Conservation (phyloP, 2,888 invertebrate genomes). For the Cephus pulcher region DNA sequence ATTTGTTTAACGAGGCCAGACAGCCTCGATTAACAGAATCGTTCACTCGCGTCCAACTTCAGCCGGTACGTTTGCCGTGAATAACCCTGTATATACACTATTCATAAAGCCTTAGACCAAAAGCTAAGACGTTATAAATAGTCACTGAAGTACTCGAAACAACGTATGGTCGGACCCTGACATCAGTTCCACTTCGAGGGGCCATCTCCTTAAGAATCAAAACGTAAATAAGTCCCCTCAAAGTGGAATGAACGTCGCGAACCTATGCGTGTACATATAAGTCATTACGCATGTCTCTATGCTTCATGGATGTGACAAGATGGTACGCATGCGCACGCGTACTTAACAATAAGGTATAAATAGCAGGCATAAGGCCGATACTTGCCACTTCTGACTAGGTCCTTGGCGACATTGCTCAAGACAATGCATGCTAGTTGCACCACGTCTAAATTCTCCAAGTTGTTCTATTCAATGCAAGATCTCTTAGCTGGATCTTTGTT, state of each 20-base stretch:
- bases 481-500: conserved; percentile 22
- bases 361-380: neutral
- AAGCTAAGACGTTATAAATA: too few species aligned
- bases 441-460: neutral
- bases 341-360: neutral
- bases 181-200: too few species aligned
- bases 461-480: conserved; percentile 1
- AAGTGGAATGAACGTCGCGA: too few species aligned
- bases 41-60: too few species aligned
- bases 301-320: neutral
- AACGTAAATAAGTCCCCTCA: too few species aligned
- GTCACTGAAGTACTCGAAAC: too few species aligned
- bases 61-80: too few species aligned
- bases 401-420: neutral
- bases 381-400: neutral
- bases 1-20: too few species aligned
- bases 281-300: neutral
- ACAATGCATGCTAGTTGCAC: neutral
- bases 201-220: too few species aligned
- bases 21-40: too few species aligned
- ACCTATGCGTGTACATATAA: neutral
- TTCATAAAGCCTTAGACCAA: neutral
- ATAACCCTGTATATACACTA: neutral
- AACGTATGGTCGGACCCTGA: too few species aligned
- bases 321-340: neutral